Base-by-base conservation (phyloP, 2,797 vertebrate species). In the Echeneis naucrates region DNA sequence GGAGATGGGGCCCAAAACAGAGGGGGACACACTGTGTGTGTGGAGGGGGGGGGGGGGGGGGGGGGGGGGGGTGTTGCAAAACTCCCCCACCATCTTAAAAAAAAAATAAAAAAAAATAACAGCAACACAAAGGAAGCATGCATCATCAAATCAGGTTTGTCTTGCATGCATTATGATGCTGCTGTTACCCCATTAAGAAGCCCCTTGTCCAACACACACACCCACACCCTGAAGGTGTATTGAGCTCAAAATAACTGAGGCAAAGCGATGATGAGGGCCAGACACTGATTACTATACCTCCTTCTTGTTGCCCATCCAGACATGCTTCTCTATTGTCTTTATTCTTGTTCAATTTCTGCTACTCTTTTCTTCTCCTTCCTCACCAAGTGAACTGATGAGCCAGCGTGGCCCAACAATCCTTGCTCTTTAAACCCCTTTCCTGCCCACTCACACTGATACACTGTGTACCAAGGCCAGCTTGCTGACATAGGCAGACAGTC, bases 1-100 rank as follows among this genome's bases (percentile, higher is more conserved):
- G 93, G 93, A 87, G 88, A 88, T 89, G 88, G 89, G 89, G 86
- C 88, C 87, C 91, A 90, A 93, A 93, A 89, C 90, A 89, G 87
- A 89, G 90, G 89, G 85, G 85, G 78, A 87, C 65, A 84, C 80
- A 82, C 70, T 78, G 53, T 74, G 54, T 81, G 54, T 81, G 51
- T 40, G n/a, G n/a, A n/a, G n/a, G n/a, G n/a, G n/a, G n/a, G n/a
- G n/a, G n/a, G n/a, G n/a, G n/a, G n/a, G n/a, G n/a, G n/a, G n/a
- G n/a, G n/a, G n/a, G n/a, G n/a, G n/a, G n/a, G n/a, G 50, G 59
- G 54, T 81, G 51, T 40, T 78, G 57, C n/a, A 45, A 57, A 50
- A 23, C 14, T 6, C 51, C 81, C 78, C 64, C 69, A 54, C 71
- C 60, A 54, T 54, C 58, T 21, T 8, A 35, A 40, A 40, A 40